A percentile compares a stretch with the other conserved stretches of the same genome.
Conservation (phyloP, 2,113 vertebrate species). For the Podarcis cretensis region DNA sequence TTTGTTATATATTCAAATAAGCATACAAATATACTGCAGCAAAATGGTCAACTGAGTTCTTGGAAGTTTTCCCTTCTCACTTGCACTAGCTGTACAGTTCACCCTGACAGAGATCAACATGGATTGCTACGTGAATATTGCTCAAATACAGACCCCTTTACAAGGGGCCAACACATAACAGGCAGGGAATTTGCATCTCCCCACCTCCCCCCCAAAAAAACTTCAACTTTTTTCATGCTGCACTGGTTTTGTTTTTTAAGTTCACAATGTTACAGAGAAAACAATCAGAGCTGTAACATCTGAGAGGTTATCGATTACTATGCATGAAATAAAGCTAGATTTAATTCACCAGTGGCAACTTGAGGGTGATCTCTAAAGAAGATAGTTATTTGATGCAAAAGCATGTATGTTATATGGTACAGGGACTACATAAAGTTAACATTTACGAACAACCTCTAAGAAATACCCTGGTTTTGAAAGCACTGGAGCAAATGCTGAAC, state of each 20-base stretch:
- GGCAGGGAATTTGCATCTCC: background rate
- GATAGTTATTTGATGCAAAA: conserved; percentile 44
- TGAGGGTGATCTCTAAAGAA: background rate
- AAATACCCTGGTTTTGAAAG: conserved; percentile 21
- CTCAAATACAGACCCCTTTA: background rate
- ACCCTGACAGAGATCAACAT: background rate
- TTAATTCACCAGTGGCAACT: conserved; percentile 44
- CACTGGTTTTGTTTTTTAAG: background rate
- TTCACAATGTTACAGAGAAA: conserved; percentile 59
- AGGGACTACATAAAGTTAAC: conserved; percentile 34
- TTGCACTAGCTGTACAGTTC: background rate
- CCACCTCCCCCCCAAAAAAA: background rate
- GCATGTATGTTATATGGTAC: conserved; percentile 28
- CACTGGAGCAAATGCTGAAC: conserved; percentile 62
- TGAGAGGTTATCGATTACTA: conserved; percentile 39
- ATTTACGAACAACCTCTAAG: conserved; percentile 43
- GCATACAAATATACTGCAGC: background rate
- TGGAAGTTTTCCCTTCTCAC: background rate
- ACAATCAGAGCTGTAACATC: conserved; percentile 62
- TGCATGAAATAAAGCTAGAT: conserved; percentile 18
- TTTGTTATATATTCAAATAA: background rate
- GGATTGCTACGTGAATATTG: background rate
- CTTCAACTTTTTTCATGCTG: background rate
- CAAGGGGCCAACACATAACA: background rate
- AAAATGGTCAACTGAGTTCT: background rate